A percentile compares a stretch with the other conserved stretches of the same genome.
phyloP scores from a whole-genome alignment of 1,140 invertebrate species.

The Arion vulgaris region DNA sequence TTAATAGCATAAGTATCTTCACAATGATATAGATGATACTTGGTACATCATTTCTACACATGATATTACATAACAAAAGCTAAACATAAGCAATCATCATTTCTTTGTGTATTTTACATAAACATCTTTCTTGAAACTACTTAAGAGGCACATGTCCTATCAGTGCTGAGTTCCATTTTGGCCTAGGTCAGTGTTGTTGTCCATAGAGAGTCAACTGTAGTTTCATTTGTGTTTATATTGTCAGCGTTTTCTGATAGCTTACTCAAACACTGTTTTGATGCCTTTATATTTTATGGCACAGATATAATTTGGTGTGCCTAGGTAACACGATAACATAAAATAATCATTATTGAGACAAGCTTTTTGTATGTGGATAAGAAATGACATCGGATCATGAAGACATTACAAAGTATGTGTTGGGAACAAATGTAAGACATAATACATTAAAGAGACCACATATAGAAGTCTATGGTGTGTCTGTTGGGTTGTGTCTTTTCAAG shows the following conservation, averaged over 20 bases:
- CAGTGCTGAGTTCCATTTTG: background rate
- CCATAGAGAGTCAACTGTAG: no score
- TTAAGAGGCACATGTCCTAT: background rate
- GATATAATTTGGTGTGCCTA: background rate
- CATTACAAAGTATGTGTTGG: background rate
- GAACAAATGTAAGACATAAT: background rate
- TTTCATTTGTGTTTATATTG: no score
- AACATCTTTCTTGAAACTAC: background rate
- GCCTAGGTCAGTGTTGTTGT: no score
- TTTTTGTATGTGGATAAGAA: background rate
- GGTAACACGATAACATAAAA: background rate
- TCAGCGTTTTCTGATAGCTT: background rate
- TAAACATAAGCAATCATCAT: background rate
- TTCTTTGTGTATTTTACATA: background rate
- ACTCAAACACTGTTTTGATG: background rate
- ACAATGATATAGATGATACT: no score
- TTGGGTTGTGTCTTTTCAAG: no score
- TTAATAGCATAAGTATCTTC: no score
- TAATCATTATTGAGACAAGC: background rate
- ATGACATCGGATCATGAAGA: background rate
- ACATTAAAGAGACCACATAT: background rate
- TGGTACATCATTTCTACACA: background rate
- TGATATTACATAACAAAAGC: background rate
- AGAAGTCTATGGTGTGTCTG: no score
- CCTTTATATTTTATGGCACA: background rate